These are phyloP conservation scores for Imbricaverruca yamaguchii DNA, from an alignment of 2,888 invertebrate genomes.

Conservation along the genomic window DNA sequence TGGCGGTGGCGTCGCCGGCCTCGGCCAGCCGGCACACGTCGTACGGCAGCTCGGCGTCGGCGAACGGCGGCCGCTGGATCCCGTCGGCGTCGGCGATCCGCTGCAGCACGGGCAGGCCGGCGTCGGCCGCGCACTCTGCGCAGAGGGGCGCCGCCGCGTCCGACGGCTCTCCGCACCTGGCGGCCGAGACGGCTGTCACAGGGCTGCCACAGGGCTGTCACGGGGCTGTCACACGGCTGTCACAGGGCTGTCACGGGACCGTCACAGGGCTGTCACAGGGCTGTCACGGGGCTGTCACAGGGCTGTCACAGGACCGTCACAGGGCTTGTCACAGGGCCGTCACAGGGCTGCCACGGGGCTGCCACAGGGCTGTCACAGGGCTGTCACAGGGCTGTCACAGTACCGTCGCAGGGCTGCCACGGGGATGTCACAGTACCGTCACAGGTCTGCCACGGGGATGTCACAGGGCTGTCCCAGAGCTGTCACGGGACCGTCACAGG, in stretches of 20 bases:
- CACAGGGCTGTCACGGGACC: too few species aligned
- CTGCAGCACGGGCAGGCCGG: conserved; percentile 29
- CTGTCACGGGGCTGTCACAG: background rate
- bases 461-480: too few species aligned
- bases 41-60: conserved; percentile 27
- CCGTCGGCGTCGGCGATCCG: conserved; percentile 31
- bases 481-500: too few species aligned
- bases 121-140: conserved; percentile 24
- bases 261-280: background rate
- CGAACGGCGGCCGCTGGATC: conserved; percentile 30
- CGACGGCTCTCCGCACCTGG: conserved; percentile 9
- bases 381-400: too few species aligned
- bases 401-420: too few species aligned
- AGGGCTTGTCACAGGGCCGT: too few species aligned
- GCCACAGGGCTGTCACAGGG: background rate
- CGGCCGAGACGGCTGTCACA: background rate
- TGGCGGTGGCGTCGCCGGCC: background rate
- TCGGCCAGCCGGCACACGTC: conserved; percentile 15
- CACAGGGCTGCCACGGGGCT: too few species aligned
- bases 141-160: conserved; percentile 10
- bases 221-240: too few species aligned
- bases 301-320: background rate
- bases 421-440: too few species aligned
- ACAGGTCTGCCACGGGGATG: too few species aligned
- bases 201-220: too few species aligned